Conservation (phyloP, 2,113 vertebrate genomes). For the Salvelinus alpinus region DNA sequence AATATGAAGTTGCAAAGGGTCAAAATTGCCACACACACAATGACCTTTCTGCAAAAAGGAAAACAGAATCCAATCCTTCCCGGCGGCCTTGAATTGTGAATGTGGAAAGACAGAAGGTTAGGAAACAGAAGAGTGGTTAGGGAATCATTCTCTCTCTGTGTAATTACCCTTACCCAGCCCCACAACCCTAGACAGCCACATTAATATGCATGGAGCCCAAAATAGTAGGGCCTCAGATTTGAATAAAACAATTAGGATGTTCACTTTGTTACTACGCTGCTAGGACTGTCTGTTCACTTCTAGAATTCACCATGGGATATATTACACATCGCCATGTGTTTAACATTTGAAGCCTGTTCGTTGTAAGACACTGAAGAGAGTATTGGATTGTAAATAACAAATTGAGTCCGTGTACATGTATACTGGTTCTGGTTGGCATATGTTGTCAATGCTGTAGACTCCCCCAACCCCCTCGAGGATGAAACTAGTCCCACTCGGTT, state of each 20-base stretch:
- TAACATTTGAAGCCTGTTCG: not conserved
- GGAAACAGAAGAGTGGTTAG: constrained; percentile 75
- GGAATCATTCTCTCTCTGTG: constrained; percentile 73
- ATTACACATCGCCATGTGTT: not conserved
- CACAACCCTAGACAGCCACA: constrained; percentile 67
- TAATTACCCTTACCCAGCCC: constrained; percentile 75
- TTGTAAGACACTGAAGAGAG: not conserved
- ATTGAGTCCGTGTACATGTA: too few relatives aligned
- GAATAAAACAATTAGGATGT: constrained; percentile 73
- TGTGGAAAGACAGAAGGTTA: constrained; percentile 74
- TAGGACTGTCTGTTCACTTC: constrained; percentile 53
- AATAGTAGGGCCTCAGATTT: constrained; percentile 72
- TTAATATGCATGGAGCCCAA: constrained; percentile 74
- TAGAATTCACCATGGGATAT: constrained; percentile 2
- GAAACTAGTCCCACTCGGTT: too few relatives aligned
- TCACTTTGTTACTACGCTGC: constrained; percentile 64
- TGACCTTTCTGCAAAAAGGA: constrained; percentile 45
- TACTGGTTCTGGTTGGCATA: not conserved
- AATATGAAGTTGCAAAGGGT: not conserved
- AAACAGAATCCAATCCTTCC: constrained; percentile 7
- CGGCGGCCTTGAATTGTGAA: constrained; percentile 64
- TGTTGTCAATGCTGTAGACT: not conserved
- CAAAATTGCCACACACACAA: constrained; percentile 31
- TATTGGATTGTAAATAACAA: not conserved
- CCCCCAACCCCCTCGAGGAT: too few relatives aligned